Conservation (phyloP, 2,888 invertebrate genomes). For the Tetranychus truncatus region DNA sequence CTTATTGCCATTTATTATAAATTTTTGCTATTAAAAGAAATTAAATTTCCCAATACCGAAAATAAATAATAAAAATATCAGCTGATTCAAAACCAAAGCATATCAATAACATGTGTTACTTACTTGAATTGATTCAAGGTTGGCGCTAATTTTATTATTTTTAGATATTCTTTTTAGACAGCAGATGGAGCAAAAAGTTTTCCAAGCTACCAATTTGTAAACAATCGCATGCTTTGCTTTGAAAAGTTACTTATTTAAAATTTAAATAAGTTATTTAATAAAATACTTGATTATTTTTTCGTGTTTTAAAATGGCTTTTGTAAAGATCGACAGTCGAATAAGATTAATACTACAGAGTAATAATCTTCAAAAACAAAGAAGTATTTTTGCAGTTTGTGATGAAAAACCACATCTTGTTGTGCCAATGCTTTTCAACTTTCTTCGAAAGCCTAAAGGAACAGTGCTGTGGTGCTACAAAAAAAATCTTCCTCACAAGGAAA, state of each 20-base stretch:
- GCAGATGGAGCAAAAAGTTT: too few species aligned
- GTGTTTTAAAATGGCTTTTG: too few species aligned
- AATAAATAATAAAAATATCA: not conserved
- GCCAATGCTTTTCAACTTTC: conserved; percentile 88
- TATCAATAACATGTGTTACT: too few species aligned
- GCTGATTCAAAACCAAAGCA: too few species aligned
- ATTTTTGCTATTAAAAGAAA: not conserved
- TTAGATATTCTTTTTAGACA: too few species aligned
- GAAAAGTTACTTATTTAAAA: too few species aligned
- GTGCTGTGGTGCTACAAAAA: conserved; percentile 98
- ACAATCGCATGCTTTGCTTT: too few species aligned
- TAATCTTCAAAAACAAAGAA: conserved; percentile 67
- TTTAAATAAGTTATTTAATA: too few species aligned
- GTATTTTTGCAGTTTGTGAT: conserved; percentile 83
- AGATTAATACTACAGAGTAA: conserved; percentile 93
- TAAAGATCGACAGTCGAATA: conserved; percentile 90
- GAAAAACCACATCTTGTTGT: conserved; percentile 94
- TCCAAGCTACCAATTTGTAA: too few species aligned
- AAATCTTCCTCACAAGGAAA: conserved; percentile 68
- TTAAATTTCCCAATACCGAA: not conserved
- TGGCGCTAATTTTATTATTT: too few species aligned
- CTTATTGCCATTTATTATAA: not conserved
- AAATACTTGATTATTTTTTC: too few species aligned
- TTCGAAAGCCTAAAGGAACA: conserved; percentile 79
- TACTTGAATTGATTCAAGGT: too few species aligned